Evolutionary conservation across 2,888 invertebrate species (phyloP).

Genomic region (Lasioglossum lativentre): DNA sequence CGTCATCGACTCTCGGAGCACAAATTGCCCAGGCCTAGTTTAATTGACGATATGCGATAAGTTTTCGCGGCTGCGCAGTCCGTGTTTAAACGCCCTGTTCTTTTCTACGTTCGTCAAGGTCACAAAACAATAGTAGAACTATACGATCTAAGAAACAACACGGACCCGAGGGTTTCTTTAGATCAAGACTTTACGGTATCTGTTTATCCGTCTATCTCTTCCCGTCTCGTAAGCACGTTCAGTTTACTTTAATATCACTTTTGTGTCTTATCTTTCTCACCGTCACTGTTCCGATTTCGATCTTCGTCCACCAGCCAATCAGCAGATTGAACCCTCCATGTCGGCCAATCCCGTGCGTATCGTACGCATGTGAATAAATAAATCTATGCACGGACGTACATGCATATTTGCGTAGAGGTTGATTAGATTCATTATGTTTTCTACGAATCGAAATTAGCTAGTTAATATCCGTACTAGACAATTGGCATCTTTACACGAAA

Average conservation of each 20-base stretch:
- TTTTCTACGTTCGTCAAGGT: no score
- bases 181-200: background rate
- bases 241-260: constrained; percentile 49
- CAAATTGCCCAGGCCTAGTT: no score
- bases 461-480: background rate
- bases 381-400: constrained; percentile 52
- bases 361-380: constrained; percentile 61
- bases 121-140: no score
- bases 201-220: constrained; percentile 40
- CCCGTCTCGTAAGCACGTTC: constrained; percentile 32
- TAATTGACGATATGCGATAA: no score
- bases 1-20: no score
- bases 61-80: background rate
- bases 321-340: constrained; percentile 51
- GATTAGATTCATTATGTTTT: background rate
- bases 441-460: background rate
- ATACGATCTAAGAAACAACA: no score
- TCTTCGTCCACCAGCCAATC: constrained; percentile 53
- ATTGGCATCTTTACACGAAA: background rate
- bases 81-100: no score
- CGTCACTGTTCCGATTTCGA: constrained; percentile 53
- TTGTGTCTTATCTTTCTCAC: constrained; percentile 56
- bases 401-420: constrained; percentile 48
- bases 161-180: no score
- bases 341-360: constrained; percentile 59